Evolutionary conservation across 2,888 invertebrate genomes (phyloP).

Genomic region (Nemotelus pantherinus): DNA sequence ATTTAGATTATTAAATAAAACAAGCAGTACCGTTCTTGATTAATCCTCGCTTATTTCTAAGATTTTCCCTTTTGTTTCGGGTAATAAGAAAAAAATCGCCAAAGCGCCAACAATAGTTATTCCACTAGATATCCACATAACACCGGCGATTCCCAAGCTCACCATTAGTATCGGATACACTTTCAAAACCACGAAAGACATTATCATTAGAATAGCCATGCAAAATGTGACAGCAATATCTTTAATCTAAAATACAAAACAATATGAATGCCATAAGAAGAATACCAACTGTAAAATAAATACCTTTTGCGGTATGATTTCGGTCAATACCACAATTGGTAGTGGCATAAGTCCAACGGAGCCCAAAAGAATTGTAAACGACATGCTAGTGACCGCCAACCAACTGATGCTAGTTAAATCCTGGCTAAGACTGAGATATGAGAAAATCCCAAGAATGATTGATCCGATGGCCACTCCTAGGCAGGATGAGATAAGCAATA

Average conservation of each 20-base stretch:
- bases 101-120: constrained; percentile 56
- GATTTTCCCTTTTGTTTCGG: constrained; percentile 61
- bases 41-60: constrained; percentile 49
- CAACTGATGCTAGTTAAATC: constrained; percentile 53
- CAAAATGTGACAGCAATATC: constrained; percentile 57
- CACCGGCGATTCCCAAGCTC: constrained; percentile 56
- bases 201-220: constrained; percentile 55
- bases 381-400: constrained; percentile 59
- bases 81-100: constrained; percentile 57
- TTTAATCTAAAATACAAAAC: constrained; percentile 56
- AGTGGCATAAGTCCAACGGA: constrained; percentile 60
- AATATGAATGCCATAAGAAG: neutral
- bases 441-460: constrained; percentile 57
- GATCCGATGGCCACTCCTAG: constrained; percentile 57
- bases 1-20: too few relatives aligned
- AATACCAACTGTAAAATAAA: constrained; percentile 16
- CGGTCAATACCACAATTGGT: constrained; percentile 59
- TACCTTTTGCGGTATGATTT: constrained; percentile 61
- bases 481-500: constrained; percentile 59
- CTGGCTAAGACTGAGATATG: constrained; percentile 51
- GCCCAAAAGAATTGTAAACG: constrained; percentile 57
- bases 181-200: constrained; percentile 58
- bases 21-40: neutral
- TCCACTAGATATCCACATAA: constrained; percentile 60
- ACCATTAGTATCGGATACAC: constrained; percentile 58